Base-by-base conservation (phyloP, 1,140 invertebrate genomes). In the Bombus haemorrhoidalis region DNA sequence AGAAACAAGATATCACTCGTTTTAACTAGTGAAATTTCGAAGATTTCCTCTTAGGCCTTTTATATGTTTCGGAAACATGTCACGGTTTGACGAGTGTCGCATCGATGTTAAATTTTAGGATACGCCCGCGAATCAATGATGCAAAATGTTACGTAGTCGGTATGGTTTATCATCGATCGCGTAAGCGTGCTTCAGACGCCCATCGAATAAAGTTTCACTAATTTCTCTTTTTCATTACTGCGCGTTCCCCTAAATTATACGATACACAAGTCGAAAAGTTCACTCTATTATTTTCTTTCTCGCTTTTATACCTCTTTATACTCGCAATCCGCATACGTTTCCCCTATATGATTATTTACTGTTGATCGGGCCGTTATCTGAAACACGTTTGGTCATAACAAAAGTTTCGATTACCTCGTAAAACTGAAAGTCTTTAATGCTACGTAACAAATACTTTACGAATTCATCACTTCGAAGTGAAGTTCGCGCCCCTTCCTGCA, bases 31-130 rank as follows among this genome's bases (percentile, higher is more conserved):
- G 71, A 69, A 71, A 80, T 83, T 88, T 86, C 43, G 57, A 86
- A 88, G 74, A 75, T 88, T 62, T 68, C 32, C 71, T 73, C 68
- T 86, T 86, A 89, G 86, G 86, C 86, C 83, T 85, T 77, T 66
- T 57, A 66, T 73, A 22, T 53, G 32, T 39, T n/a, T 62, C 32
- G 32, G 69, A 86, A 86, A 88, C 74, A 39, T 74, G 57, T 75
- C 18, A 12, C 68, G 68, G 13, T 15, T 74, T 32, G 43, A 37
- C 37, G 39, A 59, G 37, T 57, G 13, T 12, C 25, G 78, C 47
- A 32, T 74, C 72, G 79, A 75, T 64, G 32, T 43, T n/a, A 22
- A 75, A 83, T 37, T 66, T 34, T 22, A 64, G 41, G 59, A 59
- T 76, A 76, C 74, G 37, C 34, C 9, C 41, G 39, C 34, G 28